Percentiles rank a stretch among this genome's conserved stretches.
These are phyloP conservation scores for Capreolus pygargus DNA, from an alignment of 2,113 vertebrate genomes.

Conservation along the genomic window DNA sequence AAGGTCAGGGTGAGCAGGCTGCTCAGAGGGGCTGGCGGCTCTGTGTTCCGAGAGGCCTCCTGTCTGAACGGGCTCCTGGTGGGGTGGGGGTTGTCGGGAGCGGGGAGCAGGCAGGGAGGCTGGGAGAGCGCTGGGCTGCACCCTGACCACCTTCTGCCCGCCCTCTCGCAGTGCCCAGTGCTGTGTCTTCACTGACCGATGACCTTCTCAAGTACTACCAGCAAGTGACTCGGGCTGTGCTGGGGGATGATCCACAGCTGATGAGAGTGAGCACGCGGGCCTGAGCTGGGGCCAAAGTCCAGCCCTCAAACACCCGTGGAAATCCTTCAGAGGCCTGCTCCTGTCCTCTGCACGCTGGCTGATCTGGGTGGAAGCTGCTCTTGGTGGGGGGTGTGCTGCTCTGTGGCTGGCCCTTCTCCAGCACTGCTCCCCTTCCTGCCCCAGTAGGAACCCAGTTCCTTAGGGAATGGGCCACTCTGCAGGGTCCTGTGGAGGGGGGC, in stretches of 20 bases:
- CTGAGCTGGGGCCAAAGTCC: neutral
- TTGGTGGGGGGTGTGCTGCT: neutral
- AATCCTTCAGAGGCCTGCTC: neutral
- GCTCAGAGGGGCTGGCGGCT: neutral
- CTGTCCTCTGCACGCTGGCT: neutral
- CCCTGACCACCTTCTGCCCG: neutral
- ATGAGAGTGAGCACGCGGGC: constrained; percentile 86
- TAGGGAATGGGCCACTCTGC: neutral
- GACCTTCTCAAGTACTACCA: constrained; percentile 95
- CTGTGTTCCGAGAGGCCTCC: neutral
- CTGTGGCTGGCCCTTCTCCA: neutral
- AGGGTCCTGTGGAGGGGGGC: neutral
- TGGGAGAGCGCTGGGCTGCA: neutral
- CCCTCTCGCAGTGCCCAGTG: constrained; percentile 84
- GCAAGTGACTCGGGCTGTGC: constrained; percentile 90
- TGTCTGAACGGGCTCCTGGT: neutral
- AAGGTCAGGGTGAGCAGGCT: neutral
- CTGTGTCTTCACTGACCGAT: constrained; percentile 90
- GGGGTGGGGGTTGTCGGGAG: neutral
- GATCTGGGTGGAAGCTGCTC: neutral
- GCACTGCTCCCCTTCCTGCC: neutral
- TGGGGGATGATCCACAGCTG: constrained; percentile 92
- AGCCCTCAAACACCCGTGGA: rapidly evolving
- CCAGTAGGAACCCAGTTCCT: neutral
- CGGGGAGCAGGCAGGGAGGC: neutral